Percentiles rank a stretch among this genome's conserved stretches.
phyloP scores from a whole-genome alignment of 2,888 invertebrate species.

The Cerceris ruficornis region DNA sequence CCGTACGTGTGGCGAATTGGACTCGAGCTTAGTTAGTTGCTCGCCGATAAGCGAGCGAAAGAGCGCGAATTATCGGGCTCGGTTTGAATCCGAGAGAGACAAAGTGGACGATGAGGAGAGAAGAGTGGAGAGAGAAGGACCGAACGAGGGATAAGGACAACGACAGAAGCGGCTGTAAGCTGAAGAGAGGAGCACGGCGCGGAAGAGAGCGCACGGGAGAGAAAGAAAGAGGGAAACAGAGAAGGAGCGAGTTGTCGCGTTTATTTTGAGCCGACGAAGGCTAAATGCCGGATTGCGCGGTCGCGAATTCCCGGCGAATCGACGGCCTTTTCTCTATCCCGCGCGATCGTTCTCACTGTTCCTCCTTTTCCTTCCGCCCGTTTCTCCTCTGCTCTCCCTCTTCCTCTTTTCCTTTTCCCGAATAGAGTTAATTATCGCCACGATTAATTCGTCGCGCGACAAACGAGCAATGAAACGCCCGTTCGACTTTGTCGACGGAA shows the following conservation, averaged over 20 bases:
- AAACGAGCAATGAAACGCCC: no score
- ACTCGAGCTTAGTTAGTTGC: constrained; percentile 51
- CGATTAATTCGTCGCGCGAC: not conserved
- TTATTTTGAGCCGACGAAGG: constrained; percentile 77
- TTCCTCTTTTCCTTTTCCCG: constrained; percentile 12
- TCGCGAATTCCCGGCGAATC: constrained; percentile 71
- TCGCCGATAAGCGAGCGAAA: constrained; percentile 43
- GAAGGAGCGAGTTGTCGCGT: constrained; percentile 71
- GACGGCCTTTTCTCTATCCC: constrained; percentile 45
- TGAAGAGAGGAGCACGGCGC: constrained; percentile 13
- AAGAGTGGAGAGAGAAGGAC: constrained; percentile 2
- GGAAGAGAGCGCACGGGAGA: constrained; percentile 11
- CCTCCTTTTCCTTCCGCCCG: constrained; percentile 4
- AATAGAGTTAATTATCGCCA: not conserved
- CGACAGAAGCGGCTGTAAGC: constrained; percentile 1
- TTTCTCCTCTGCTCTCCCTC: no score
- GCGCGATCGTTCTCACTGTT: constrained; percentile 28
- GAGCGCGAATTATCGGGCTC: constrained; percentile 37
- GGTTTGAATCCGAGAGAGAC: not conserved
- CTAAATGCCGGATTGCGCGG: constrained; percentile 69
- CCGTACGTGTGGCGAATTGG: constrained; percentile 47
- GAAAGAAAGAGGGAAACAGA: constrained; percentile 7
- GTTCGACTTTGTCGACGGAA: not conserved
- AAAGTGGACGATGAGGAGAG: not conserved
- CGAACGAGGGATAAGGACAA: constrained; percentile 5